Conservation (phyloP, 2,888 invertebrate genomes). For the Pristionchus arcanus region DNA sequence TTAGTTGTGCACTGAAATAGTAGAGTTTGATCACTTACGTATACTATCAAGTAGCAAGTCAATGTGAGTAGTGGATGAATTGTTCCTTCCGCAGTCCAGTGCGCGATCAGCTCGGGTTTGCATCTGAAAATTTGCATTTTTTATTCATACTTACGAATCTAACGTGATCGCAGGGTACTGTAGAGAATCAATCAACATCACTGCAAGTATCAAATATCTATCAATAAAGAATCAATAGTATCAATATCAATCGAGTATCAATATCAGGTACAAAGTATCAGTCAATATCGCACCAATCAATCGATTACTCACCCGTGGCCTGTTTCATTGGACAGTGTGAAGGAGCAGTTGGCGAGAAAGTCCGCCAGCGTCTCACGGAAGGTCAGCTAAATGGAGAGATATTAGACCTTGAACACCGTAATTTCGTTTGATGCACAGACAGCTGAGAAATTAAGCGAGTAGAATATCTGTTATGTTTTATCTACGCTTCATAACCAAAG, state of each 20-base stretch:
- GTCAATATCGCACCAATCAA: too few species aligned
- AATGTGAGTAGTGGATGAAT: conserved; percentile 63
- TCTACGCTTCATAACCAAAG: too few species aligned
- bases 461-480: too few species aligned
- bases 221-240: too few species aligned
- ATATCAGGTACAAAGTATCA: too few species aligned
- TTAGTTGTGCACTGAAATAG: too few species aligned
- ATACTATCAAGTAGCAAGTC: conserved; percentile 61
- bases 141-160: too few species aligned
- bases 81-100: conserved; percentile 43
- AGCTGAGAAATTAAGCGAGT: too few species aligned
- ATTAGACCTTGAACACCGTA: not conserved
- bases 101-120: conserved; percentile 9
- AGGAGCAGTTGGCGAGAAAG: conserved; percentile 71
- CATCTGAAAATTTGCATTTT: not conserved
- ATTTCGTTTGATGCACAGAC: not conserved
- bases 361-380: conserved; percentile 71
- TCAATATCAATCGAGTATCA: too few species aligned
- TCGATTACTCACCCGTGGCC: not conserved
- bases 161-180: too few species aligned
- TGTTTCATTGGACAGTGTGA: conserved; percentile 59
- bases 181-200: too few species aligned
- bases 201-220: too few species aligned
- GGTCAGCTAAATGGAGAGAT: conserved; percentile 60
- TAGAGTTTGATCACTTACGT: conserved; percentile 41